A percentile compares a stretch with the other conserved stretches of the same genome.
These are phyloP conservation scores for Helleia helle DNA, from an alignment of 2,888 invertebrate species.

Conservation along the genomic window DNA sequence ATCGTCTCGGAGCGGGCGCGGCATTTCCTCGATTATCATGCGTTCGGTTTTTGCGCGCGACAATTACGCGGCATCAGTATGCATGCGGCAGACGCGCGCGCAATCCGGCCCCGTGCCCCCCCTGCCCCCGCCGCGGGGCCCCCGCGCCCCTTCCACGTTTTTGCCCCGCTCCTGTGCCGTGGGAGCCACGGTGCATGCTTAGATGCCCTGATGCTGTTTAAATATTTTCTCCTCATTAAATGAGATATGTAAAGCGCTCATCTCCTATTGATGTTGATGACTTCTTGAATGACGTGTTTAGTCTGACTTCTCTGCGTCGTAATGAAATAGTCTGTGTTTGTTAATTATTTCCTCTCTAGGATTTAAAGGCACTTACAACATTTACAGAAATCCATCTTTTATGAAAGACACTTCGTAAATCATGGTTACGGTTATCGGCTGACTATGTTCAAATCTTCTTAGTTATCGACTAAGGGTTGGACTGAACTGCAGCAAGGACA, in stretches of 20 bases:
- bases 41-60: slow-evolving; percentile 52
- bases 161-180: slow-evolving; percentile 31
- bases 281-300: slow-evolving; percentile 6
- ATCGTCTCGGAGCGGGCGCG: slow-evolving; percentile 24
- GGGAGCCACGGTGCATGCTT: slow-evolving; percentile 34
- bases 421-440: too few species aligned
- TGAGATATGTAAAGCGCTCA: slow-evolving; percentile 17
- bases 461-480: too few species aligned
- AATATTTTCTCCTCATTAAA: slow-evolving; percentile 25
- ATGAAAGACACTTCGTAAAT: too few species aligned
- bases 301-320: too few species aligned
- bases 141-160: slow-evolving; percentile 28
- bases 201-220: slow-evolving; percentile 24
- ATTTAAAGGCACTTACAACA: too few species aligned
- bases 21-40: slow-evolving; percentile 60
- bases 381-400: too few species aligned
- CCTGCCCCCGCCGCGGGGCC: slow-evolving; percentile 21
- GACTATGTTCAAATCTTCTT: too few species aligned
- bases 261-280: slow-evolving; percentile 7
- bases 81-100: slow-evolving; percentile 44
- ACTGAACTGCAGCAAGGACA: too few species aligned
- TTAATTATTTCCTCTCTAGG: too few species aligned
- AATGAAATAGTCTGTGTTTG: too few species aligned
- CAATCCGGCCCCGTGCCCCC: slow-evolving; percentile 25
- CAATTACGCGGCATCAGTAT: slow-evolving; percentile 63